Conservation (phyloP, 2,113 vertebrate species). For the Psilopogon haemacephalus region DNA sequence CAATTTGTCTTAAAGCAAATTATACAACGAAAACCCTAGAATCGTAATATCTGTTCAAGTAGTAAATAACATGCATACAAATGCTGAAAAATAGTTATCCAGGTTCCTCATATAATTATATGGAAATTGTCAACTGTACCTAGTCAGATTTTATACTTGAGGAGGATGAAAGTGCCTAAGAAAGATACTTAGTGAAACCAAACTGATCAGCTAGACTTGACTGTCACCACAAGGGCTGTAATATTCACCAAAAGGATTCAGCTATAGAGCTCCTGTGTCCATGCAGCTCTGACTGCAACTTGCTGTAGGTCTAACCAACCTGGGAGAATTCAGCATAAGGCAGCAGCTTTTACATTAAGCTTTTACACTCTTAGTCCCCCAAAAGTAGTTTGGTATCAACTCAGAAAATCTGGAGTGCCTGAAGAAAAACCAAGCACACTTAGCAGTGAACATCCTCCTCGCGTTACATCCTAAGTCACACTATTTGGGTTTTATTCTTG, state of each 20-base stretch:
- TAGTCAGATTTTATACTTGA: neutral
- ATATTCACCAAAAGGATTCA: rapidly evolving
- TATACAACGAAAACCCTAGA: neutral
- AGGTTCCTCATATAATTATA: neutral
- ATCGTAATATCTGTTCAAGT: neutral
- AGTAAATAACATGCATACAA: neutral
- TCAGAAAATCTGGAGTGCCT: neutral
- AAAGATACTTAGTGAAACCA: neutral
- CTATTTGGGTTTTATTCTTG: neutral
- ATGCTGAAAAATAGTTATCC: neutral
- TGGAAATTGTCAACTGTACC: neutral
- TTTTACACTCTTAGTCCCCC: neutral
- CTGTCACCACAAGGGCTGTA: neutral
- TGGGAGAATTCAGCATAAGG: neutral
- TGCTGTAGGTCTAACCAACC: neutral
- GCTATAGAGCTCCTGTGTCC: neutral
- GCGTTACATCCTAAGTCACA: neutral
- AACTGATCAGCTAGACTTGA: neutral
- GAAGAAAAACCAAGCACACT: neutral
- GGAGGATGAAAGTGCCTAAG: neutral
- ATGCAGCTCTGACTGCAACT: neutral
- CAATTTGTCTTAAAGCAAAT: neutral
- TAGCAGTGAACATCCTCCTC: neutral
- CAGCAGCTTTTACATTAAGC: neutral
- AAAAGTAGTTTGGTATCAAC: neutral